Evolutionary conservation across 1,140 invertebrate genomes (phyloP), one percentile per base, ranked within the genome.

Genomic region (Gryllus bimaculatus): DNA sequence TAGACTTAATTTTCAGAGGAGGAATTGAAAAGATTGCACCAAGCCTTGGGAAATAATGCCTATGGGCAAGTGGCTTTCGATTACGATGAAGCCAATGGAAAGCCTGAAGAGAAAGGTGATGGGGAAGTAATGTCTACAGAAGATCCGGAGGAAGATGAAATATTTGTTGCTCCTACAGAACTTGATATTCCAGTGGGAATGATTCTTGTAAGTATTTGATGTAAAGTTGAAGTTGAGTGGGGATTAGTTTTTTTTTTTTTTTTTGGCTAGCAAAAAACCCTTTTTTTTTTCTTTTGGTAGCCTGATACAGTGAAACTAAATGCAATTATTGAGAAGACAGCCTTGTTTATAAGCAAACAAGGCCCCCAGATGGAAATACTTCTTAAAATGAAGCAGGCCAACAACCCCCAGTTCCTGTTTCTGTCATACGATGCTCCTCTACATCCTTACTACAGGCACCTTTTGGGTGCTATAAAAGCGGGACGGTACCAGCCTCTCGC

Each of bases 351-450:
- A 81, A 93, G 94, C 80, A 89, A 90, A 74, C 97, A 99, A 85
- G 98, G 97, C 0, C 89, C 92, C 48, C 98, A 99, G 88, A 98
- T 99, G 97, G 98, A 99, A 88, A 98, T 99, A 78, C 89, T 99
- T 0, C 92, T 99, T 79, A 99, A 98, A 88, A 95, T 96, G 10
- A 99, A 99, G 86, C 98, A 99, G 86, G 90, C 94, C 0, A 92
- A 93, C 82, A 99, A 99, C 88, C 88, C 92, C 5, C 95, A 97
- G 86, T 99, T 99, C 88, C 89, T 93, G 77, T 99, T 99, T 86
- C 88, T 99, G 21, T 93, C 94, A 73, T 95, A 95, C 85, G 94
- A 95, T 81, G 91, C 94, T 80, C 83, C 87, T 0, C 86, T 99
- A 20, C 92, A 99, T 88, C 91, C 92, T 3, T 99, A 98, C 87